These are phyloP conservation scores for Coranthus polyacanthus DNA, from an alignment of 2,797 vertebrate genomes.

Conservation along the genomic window DNA sequence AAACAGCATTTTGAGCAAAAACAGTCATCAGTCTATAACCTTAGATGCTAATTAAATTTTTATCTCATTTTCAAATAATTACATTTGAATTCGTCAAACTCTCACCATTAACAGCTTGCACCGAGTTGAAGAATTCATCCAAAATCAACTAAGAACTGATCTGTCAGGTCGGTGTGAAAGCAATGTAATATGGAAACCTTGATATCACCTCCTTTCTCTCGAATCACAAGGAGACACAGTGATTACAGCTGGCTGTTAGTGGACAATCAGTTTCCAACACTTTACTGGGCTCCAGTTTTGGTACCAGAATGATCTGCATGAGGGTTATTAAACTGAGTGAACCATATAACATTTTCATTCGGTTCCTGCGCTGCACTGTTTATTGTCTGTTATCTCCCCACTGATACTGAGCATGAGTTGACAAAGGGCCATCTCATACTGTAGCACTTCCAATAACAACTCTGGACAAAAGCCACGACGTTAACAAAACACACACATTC, in stretches of 20 bases:
- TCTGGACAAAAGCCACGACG: conserved; percentile 17
- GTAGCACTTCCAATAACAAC: conserved; percentile 40
- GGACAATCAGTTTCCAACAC: conserved; percentile 49
- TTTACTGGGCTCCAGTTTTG: conserved; percentile 36
- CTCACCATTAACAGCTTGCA: conserved; percentile 38
- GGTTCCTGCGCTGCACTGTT: conserved; percentile 25
- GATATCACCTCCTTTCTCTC: conserved; percentile 47
- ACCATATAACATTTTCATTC: conserved; percentile 33
- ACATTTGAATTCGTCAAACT: conserved; percentile 25
- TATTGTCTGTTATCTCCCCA: conserved; percentile 29
- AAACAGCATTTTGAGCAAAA: conserved; percentile 16
- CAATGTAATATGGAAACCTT: conserved; percentile 60
- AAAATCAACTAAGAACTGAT: conserved; percentile 59
- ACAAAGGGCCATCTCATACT: conserved; percentile 11
- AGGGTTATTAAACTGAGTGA: conserved; percentile 41
- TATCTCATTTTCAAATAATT: conserved; percentile 54
- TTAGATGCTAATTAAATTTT: conserved; percentile 28
- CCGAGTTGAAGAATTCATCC: conserved; percentile 37
- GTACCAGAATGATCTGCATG: conserved; percentile 35
- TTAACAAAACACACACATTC: conserved; percentile 35
- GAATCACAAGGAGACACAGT: conserved; percentile 41
- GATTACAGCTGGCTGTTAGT: conserved; percentile 56
- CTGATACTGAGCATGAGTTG: conserved; percentile 24
- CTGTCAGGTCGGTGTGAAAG: conserved; percentile 53
- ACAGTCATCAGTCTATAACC: conserved; percentile 14